phyloP scores from a whole-genome alignment of 2,888 invertebrate species.

The Drosophila nr. medialis region DNA sequence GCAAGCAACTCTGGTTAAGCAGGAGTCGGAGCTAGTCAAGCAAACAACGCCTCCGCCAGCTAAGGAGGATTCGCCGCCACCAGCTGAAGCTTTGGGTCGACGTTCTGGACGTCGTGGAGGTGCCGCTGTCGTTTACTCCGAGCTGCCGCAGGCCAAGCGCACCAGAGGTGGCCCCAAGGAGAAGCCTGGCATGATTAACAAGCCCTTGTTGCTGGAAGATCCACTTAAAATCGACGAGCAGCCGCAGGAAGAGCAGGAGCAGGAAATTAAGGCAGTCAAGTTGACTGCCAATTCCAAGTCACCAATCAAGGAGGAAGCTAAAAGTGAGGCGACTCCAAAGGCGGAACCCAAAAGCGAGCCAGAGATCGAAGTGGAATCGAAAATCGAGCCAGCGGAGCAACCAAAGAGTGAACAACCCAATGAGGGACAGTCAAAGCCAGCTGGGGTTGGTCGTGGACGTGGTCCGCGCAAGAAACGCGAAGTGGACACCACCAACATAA shows the following conservation, averaged over 20 bases:
- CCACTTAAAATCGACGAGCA: slow-evolving; percentile 33
- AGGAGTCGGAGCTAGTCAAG: slow-evolving; percentile 12
- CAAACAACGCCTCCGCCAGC: slow-evolving; percentile 12
- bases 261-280: slow-evolving; percentile 3
- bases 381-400: slow-evolving; percentile 11
- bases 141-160: slow-evolving; percentile 75
- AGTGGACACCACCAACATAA: slow-evolving; percentile 83
- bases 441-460: slow-evolving; percentile 62
- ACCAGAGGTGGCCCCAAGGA: slow-evolving; percentile 68
- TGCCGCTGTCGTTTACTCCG: slow-evolving; percentile 69
- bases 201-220: slow-evolving; percentile 27
- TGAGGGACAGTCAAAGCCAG: slow-evolving; percentile 21
- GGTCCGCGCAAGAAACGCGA: slow-evolving; percentile 80
- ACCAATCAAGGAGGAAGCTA: slow-evolving; percentile 22
- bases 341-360: slow-evolving; percentile 5
- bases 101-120: slow-evolving; percentile 80
- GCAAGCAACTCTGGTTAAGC: not conserved
- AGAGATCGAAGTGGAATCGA: not conserved
- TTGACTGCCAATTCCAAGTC: slow-evolving; percentile 21
- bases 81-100: slow-evolving; percentile 48
- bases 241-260: slow-evolving; percentile 3
- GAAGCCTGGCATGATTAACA: slow-evolving; percentile 25
- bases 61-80: slow-evolving; percentile 38
- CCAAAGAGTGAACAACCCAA: slow-evolving; percentile 32
- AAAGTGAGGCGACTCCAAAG: not conserved